Percentiles rank a stretch among this genome's conserved stretches.
Conservation (phyloP, 2,888 invertebrate species). For the Imbricaverruca yamaguchii region DNA sequence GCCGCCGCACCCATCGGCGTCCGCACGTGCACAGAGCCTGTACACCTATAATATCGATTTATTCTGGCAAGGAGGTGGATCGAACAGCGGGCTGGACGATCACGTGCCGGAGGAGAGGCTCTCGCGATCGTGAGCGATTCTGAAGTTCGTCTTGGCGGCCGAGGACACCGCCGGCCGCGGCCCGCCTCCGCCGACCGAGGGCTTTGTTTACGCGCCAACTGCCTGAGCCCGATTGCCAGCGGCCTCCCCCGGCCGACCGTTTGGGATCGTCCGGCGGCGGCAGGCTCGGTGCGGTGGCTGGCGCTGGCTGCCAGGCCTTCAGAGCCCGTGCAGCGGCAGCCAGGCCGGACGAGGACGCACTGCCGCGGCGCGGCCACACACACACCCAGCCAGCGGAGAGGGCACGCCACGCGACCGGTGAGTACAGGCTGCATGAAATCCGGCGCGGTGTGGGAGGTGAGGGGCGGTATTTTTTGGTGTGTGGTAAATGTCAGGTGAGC, state of each 20-base stretch:
- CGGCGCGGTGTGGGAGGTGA: too few relatives aligned
- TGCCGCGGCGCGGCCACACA: not conserved
- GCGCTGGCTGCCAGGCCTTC: conserved; percentile 6
- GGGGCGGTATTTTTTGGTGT: too few relatives aligned
- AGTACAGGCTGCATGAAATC: not conserved
- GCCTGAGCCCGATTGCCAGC: conserved; percentile 11
- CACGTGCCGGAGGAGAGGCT: not conserved
- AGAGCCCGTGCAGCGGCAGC: not conserved
- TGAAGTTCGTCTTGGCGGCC: too few relatives aligned
- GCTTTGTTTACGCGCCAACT: conserved; percentile 3
- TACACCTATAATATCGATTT: not conserved
- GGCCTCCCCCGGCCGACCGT: not conserved
- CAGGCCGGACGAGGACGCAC: not conserved
- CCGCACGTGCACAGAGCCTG: not conserved
- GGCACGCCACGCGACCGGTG: not conserved
- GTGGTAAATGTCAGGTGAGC: too few relatives aligned
- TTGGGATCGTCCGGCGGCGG: conserved; percentile 3
- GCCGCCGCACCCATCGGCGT: not conserved
- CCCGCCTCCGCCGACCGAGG: not conserved
- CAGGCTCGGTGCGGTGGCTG: not conserved
- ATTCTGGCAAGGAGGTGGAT: not conserved
- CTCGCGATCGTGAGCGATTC: too few relatives aligned
- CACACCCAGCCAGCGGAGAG: not conserved
- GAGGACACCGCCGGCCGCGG: not conserved
- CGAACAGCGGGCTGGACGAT: not conserved